Percentiles rank a stretch among this genome's conserved stretches.
phyloP scores from a whole-genome alignment of 2,888 invertebrate species.

The Endotricha flammealis region DNA sequence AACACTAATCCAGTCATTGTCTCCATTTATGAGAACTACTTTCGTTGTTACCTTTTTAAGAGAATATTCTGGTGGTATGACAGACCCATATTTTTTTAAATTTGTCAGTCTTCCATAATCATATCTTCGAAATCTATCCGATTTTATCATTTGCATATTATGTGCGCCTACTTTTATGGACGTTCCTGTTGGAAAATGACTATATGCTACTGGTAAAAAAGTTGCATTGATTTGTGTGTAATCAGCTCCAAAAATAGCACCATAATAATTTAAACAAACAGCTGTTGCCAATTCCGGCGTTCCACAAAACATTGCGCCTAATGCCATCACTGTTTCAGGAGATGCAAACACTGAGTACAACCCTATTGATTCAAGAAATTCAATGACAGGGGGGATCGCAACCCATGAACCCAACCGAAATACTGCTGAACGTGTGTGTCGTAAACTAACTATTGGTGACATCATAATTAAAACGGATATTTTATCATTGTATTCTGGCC shows the following conservation, averaged over 20 bases:
- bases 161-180: conserved; percentile 55
- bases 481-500: conserved; percentile 79
- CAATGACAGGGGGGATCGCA: background rate
- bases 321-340: background rate
- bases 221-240: conserved; percentile 22
- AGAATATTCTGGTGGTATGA: no score
- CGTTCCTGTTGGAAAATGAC: conserved; percentile 48
- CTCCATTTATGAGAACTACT: no score
- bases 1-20: no score
- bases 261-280: background rate
- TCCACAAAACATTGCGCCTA: background rate
- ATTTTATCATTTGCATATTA: conserved; percentile 28
- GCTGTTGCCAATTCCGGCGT: conserved; percentile 1
- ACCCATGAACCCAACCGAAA: conserved; percentile 13
- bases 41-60: no score
- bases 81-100: conserved; percentile 17
- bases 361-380: background rate
- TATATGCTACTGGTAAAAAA: conserved; percentile 19
- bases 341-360: background rate
- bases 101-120: conserved; percentile 29
- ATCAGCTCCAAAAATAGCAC: conserved; percentile 23
- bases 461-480: conserved; percentile 76
- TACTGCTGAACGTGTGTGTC: conserved; percentile 46
- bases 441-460: conserved; percentile 79
- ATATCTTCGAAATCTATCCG: conserved; percentile 29